These are phyloP conservation scores for Spicauda simplicius DNA, from an alignment of 2,888 invertebrate species.

Conservation along the genomic window DNA sequence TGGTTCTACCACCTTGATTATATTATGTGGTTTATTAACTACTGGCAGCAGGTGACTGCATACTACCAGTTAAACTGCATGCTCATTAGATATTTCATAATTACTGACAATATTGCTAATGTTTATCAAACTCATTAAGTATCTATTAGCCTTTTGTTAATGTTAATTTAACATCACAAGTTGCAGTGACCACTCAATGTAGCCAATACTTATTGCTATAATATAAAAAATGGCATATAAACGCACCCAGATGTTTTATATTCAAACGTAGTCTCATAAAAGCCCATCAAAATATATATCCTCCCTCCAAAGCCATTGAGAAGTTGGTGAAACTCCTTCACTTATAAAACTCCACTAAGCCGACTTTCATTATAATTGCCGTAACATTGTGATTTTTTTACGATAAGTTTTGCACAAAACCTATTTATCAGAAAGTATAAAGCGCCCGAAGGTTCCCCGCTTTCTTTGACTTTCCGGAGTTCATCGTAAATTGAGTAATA, in stretches of 20 bases:
- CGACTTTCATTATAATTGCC: conserved; percentile 37
- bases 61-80: no score
- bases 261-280: conserved; percentile 30
- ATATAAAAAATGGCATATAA: conserved; percentile 5
- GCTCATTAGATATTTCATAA: no score
- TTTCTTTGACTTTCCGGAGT: conserved; percentile 37
- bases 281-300: conserved; percentile 35
- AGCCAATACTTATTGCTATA: no score
- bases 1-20: no score
- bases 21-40: no score
- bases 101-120: no score
- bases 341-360: conserved; percentile 35
- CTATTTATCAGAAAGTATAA: conserved; percentile 41
- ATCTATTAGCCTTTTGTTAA: no score
- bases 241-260: conserved; percentile 23
- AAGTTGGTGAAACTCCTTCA: conserved; percentile 32
- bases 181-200: no score
- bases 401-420: conserved; percentile 40
- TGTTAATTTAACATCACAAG: no score
- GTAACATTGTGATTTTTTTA: conserved; percentile 37
- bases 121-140: no score
- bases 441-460: conserved; percentile 32
- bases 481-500: conserved; percentile 38
- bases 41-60: no score
- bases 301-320: conserved; percentile 30